Evolutionary conservation across 2,888 invertebrate genomes (phyloP), one percentile per base, ranked within the genome.

Genomic region (Perizoma flavofasciatum): DNA sequence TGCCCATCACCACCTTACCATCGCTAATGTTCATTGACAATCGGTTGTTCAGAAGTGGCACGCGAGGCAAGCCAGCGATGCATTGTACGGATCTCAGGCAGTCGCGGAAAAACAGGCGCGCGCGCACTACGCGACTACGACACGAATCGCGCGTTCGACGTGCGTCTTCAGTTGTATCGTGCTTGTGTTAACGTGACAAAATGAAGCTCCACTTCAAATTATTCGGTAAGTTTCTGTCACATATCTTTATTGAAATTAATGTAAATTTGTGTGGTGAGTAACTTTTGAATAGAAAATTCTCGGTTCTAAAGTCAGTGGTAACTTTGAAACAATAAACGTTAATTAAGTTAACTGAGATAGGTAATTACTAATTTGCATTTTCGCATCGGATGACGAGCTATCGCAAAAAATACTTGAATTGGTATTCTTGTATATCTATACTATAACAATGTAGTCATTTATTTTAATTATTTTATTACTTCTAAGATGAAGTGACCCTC

Each of bases 121-220:
- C 82, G 85, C 87, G 87, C 86, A 83, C 49, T 78, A 70, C 66
- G 74, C 69, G 71, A 70, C 71, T 69, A 60, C 67, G 70, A 68
- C 61, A 67, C 62, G 64, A 52, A 67, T 69, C 72, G 73, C 75
- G 79, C 74, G 49, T 67, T 71, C 69, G 7, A 6, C 73, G 73
- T 69, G 69, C 67, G 60, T 22, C 54, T 54, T 47, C 68, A 72
- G 68, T 68, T 67, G 72, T 72, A 68, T 73, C 73, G 83, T 86
- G 79, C 73, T 78, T 71, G 74, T 69, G 66, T 47, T 74, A 75
- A 65, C 69, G 76, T 79, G 79, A 67, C 72, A 86, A 77, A 70
- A 91, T 91, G 90, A 89, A 86, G 76, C 74, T 89, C 63, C 81
- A 86, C 61, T 75, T 90, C 41, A 87, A 88, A 81, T 10, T 82